phyloP scores from a whole-genome alignment of 2,888 invertebrate species.

The Archips crataeganus region DNA sequence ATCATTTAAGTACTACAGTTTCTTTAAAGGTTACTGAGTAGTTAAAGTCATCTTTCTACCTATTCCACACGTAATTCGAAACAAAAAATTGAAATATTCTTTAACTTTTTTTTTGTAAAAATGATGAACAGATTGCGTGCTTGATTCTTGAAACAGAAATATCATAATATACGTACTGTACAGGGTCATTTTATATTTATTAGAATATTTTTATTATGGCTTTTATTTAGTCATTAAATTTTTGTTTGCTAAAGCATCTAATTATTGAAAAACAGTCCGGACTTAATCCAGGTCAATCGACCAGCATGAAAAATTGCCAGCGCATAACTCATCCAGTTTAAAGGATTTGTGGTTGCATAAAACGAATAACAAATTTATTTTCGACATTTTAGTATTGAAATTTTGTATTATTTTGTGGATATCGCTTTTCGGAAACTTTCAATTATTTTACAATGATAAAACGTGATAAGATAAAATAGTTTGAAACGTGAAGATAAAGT shows the following conservation, averaged over 20 bases:
- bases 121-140: background rate
- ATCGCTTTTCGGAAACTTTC: background rate
- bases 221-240: background rate
- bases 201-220: too few species aligned
- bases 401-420: constrained; percentile 5
- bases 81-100: too few species aligned
- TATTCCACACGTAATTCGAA: too few species aligned
- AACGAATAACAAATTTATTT: constrained; percentile 28
- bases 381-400: constrained; percentile 5
- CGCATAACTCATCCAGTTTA: constrained; percentile 39
- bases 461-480: too few species aligned
- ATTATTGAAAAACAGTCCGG: background rate
- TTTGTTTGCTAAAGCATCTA: background rate
- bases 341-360: constrained; percentile 37
- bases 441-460: background rate
- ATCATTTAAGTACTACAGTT: too few species aligned
- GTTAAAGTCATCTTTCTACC: too few species aligned
- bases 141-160: background rate
- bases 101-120: background rate
- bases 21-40: too few species aligned
- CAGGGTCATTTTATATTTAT: too few species aligned
- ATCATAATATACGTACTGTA: too few species aligned
- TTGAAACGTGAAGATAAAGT: too few species aligned
- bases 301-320: constrained; percentile 31
- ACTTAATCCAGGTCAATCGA: constrained; percentile 35